Conservation (phyloP, 2,888 invertebrate species). For the Andricus quercusramuli region DNA sequence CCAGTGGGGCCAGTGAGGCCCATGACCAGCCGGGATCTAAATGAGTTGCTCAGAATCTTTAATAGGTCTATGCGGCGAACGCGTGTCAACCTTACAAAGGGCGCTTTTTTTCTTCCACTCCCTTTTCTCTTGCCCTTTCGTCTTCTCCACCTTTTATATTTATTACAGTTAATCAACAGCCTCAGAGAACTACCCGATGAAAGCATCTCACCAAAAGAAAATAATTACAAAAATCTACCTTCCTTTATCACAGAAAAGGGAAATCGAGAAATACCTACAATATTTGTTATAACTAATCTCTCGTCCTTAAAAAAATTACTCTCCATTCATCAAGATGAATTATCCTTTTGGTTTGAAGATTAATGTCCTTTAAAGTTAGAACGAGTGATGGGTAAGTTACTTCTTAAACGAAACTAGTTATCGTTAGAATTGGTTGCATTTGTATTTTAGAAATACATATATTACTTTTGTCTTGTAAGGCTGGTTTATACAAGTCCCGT, state of each 20-base stretch:
- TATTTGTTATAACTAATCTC: neutral
- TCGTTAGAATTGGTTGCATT: too few species aligned
- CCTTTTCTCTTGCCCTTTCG: conserved; percentile 40
- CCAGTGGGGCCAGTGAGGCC: conserved; percentile 53
- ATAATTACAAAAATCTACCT: neutral
- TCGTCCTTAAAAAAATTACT: neutral
- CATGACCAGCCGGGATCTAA: conserved; percentile 63
- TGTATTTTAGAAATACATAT: too few species aligned
- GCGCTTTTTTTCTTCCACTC: conserved; percentile 45
- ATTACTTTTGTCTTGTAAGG: too few species aligned
- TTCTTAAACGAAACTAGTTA: too few species aligned
- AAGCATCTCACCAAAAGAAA: neutral
- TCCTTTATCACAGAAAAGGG: neutral
- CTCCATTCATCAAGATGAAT: neutral
- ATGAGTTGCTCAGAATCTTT: conserved; percentile 76
- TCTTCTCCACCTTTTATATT: conserved; percentile 41
- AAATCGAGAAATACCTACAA: neutral
- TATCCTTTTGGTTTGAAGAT: neutral
- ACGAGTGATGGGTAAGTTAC: too few species aligned
- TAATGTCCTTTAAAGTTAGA: neutral
- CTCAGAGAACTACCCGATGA: conserved; percentile 22
- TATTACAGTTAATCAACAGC: conserved; percentile 38
- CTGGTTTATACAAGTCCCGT: too few species aligned
- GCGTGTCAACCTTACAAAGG: conserved; percentile 69
- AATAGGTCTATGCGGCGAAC: conserved; percentile 69